Conservation (phyloP, 2,113 vertebrate genomes). For the Plestiodon gilberti region DNA sequence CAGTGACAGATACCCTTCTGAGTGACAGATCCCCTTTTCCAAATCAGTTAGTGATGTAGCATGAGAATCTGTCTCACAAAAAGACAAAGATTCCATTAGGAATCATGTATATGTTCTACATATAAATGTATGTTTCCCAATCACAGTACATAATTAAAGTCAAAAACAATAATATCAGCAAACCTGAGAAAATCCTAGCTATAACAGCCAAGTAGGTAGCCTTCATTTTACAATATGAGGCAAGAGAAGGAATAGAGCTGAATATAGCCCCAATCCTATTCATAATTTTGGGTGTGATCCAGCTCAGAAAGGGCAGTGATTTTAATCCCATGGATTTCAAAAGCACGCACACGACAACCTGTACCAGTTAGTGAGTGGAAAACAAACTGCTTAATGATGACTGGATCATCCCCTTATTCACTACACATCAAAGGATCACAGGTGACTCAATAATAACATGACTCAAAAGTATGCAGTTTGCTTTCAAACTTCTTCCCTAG, state of each 20-base stretch:
- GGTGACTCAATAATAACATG: background rate
- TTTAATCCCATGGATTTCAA: no score
- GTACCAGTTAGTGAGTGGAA: no score
- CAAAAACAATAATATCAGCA: background rate
- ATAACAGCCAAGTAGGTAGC: background rate
- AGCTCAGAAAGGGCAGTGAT: no score
- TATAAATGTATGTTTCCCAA: background rate
- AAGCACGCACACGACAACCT: no score
- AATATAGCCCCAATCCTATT: background rate
- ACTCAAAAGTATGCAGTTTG: background rate
- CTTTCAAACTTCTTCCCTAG: background rate
- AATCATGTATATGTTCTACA: background rate
- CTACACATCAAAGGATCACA: background rate
- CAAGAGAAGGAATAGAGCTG: background rate
- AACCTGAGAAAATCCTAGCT: background rate
- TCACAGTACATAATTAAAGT: background rate
- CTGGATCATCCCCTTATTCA: background rate
- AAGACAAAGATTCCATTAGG: no score
- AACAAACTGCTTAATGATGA: no score
- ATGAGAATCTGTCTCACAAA: no score
- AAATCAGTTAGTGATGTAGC: no score
- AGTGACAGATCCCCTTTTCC: no score
- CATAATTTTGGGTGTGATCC: background rate
- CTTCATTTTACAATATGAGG: background rate
- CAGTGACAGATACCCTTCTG: no score